Percentiles rank a stretch among this genome's conserved stretches.
Evolutionary conservation across 1,140 invertebrate genomes (phyloP).

Genomic region (Drosophila pruinosa): DNA sequence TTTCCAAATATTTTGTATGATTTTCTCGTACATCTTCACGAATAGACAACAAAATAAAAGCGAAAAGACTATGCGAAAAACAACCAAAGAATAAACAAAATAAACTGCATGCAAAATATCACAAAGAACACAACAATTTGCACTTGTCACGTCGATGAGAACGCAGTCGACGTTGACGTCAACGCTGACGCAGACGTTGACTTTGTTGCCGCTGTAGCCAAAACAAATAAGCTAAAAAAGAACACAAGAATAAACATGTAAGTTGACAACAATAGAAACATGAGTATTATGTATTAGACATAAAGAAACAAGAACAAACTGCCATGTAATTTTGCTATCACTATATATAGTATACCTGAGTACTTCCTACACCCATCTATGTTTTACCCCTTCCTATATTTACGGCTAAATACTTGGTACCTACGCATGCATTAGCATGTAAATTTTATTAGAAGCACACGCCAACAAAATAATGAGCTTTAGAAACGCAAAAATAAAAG

Average conservation of each 20-base stretch:
- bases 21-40: background rate
- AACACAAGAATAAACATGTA: slow-evolving; percentile 45
- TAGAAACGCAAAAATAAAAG: background rate
- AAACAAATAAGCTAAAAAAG: slow-evolving; percentile 16
- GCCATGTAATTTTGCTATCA: background rate
- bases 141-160: slow-evolving; percentile 45
- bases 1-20: slow-evolving; percentile 17
- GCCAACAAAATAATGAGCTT: slow-evolving; percentile 13
- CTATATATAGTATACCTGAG: background rate
- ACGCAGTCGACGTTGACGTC: background rate
- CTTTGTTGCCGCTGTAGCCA: background rate
- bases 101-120: slow-evolving; percentile 39
- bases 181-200: background rate
- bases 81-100: slow-evolving; percentile 21
- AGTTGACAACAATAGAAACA: slow-evolving; percentile 43
- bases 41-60: background rate
- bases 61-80: slow-evolving; percentile 7
- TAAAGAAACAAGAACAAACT: background rate
- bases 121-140: slow-evolving; percentile 19
- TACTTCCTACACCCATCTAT: background rate
- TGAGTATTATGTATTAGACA: slow-evolving; percentile 15
- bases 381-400: background rate
- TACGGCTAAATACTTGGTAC: background rate
- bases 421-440: background rate
- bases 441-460: slow-evolving; percentile 26